Base-by-base conservation (phyloP, 2,888 invertebrate genomes). In the Dasysyrphus tricinctus region DNA sequence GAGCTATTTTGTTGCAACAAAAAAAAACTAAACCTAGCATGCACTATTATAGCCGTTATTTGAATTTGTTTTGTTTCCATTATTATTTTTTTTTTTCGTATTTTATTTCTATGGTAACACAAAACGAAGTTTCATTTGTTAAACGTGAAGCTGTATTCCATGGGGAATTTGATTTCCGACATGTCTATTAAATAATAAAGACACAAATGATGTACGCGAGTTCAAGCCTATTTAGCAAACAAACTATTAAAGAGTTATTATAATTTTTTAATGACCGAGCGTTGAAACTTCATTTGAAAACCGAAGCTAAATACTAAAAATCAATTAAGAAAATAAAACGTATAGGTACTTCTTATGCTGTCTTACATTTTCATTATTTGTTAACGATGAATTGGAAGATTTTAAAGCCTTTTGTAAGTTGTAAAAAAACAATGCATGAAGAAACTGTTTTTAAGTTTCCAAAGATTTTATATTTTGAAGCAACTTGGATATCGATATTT, bases 101-200 rank as follows among this genome's bases (percentile, higher is more conserved):
- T 42, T 79, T 32, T 11, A 9, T 56, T 57, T 39, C 16, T 34
- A 29, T 54, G 70, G 70, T 56, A 67, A 19, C 49, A 73, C 47
- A 67, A 65, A 29, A 47, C 37, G 42, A 65, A 59, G 32, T 47
- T 76, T 67, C 47, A 69, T 85, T 85, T 76, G 54, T 77, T 80
- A 69, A 56, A 56, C 72, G 80, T 72, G 76, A 72, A 77, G 80
- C 59, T 51, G 61, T 74, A 34, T 67, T 76, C 61, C 44, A 56
- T 39, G 75, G 49, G 72, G 67, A 78, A 82, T 78, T 78, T 78
- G 82, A 82, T 65, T 67, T 57, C 37, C 74, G 56, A 83, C 65
- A 56, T 84, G 80, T 73, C 74, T 61, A 61, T 61, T 78, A 65
- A 80, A 76, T 76, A 80, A 80, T 80, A 70, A 39, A 76, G 51